Evolutionary conservation across 2,113 vertebrate genomes (phyloP).

Genomic region (Capricornis sumatraensis): DNA sequence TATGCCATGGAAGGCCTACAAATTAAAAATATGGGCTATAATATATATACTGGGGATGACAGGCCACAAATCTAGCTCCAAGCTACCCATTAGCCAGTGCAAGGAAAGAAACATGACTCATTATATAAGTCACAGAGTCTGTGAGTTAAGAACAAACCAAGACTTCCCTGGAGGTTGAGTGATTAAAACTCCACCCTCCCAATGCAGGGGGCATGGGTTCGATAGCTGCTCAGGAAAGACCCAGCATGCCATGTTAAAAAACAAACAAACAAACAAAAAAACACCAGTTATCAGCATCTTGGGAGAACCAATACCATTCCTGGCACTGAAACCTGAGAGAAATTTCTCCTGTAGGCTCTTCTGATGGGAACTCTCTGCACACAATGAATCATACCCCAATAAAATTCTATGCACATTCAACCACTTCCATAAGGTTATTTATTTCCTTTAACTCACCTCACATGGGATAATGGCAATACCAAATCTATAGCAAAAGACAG

Average conservation of each 20-base stretch:
- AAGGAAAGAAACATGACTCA: neutral
- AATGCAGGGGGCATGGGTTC: neutral
- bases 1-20: neutral
- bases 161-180: neutral
- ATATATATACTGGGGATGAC: neutral
- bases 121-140: neutral
- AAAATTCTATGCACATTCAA: neutral
- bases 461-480: neutral
- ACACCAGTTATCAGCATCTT: neutral
- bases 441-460: constrained; percentile 26
- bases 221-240: neutral
- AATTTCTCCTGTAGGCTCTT: neutral
- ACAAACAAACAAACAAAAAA: neutral
- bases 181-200: neutral
- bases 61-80: neutral
- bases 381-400: neutral
- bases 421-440: neutral
- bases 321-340: neutral
- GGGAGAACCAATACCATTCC: neutral
- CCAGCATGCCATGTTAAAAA: neutral
- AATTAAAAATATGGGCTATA: neutral
- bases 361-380: neutral
- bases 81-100: neutral
- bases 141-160: neutral
- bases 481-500: neutral